Conservation (phyloP, 2,888 invertebrate genomes). For the Aromia moschata region DNA sequence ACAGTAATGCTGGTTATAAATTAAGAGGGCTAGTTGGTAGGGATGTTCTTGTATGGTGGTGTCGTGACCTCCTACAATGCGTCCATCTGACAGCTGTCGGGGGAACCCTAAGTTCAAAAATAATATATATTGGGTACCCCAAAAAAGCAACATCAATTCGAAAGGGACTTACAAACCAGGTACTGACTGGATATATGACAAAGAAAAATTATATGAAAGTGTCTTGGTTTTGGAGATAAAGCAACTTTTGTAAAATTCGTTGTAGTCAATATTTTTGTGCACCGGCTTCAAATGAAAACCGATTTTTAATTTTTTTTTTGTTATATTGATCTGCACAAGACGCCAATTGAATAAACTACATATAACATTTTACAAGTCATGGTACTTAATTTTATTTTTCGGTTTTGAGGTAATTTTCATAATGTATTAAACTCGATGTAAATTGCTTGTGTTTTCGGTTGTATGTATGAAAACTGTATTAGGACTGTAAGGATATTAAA, state of each 20-base stretch:
- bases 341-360: no score
- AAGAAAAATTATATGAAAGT: no score
- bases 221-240: neutral
- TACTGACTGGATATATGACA: no score
- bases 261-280: neutral
- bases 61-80: slow-evolving; percentile 38
- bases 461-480: no score
- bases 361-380: no score
- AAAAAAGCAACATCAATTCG: neutral
- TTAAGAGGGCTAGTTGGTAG: slow-evolving; percentile 41
- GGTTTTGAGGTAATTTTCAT: no score
- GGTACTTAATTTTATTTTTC: no score
- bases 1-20: slow-evolving; percentile 36
- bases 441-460: no score
- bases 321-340: no score
- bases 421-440: no score
- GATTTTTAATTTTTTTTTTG: neutral
- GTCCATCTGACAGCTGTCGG: slow-evolving; percentile 14
- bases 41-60: slow-evolving; percentile 30
- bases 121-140: neutral
- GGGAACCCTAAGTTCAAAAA: neutral
- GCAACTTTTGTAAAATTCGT: neutral
- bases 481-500: no score
- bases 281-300: neutral
- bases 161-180: no score